phyloP scores from a whole-genome alignment of 2,113 vertebrate genomes.

The Sarotherodon lohbergeri region DNA sequence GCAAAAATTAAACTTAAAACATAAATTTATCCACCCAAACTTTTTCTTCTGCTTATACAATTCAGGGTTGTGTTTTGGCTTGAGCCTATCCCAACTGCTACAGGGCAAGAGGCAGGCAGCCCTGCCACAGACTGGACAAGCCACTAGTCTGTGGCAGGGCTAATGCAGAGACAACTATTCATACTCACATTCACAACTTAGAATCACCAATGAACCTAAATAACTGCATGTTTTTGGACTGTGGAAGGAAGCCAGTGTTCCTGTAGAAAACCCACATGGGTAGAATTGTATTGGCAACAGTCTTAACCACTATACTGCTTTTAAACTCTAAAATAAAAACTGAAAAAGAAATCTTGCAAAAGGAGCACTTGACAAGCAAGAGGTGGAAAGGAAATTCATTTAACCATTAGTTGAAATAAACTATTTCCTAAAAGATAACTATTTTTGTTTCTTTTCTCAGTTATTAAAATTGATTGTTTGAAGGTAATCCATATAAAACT shows the following conservation, averaged over 20 bases:
- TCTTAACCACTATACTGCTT: not conserved
- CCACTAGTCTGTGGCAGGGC: not conserved
- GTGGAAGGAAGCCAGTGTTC: not conserved
- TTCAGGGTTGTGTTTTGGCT: not conserved
- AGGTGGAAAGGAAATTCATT: not conserved
- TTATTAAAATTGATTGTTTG: not conserved
- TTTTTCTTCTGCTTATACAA: not conserved
- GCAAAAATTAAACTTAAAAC: not conserved
- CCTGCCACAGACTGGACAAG: not conserved
- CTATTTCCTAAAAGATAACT: not conserved
- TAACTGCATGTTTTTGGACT: not conserved
- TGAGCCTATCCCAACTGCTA: not conserved
- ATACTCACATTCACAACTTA: not conserved
- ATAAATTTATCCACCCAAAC: not conserved
- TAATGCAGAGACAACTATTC: not conserved
- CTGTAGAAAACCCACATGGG: not conserved
- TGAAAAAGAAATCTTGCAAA: not conserved
- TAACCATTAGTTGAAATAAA: not conserved
- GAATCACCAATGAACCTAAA: not conserved
- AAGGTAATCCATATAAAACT: not conserved
- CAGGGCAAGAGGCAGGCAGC: not conserved
- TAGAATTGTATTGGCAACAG: not conserved
- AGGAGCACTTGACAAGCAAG: not conserved
- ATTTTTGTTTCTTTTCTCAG: not conserved
- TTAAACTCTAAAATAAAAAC: not conserved